Evolutionary conservation across 1,140 invertebrate species (phyloP).

Genomic region (Psilanteris sp.): DNA sequence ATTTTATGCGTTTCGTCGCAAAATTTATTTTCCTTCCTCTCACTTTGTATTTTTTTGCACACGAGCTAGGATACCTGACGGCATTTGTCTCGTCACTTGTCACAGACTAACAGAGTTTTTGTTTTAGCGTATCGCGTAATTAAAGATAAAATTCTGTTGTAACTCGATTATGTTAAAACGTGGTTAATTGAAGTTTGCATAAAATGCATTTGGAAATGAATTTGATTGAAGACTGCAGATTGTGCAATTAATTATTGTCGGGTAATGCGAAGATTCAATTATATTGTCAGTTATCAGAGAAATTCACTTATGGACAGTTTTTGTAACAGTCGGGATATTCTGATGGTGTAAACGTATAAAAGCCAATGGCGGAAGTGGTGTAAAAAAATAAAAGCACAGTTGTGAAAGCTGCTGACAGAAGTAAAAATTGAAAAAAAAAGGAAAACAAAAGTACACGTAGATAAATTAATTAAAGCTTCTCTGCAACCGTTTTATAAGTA

Average conservation of each 20-base stretch:
- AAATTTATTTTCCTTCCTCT: constrained; percentile 34
- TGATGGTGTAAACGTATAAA: constrained; percentile 9
- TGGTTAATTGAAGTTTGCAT: constrained; percentile 53
- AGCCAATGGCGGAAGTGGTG: constrained; percentile 1
- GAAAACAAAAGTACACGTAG: constrained; percentile 23
- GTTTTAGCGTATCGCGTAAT: constrained; percentile 46
- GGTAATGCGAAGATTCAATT: constrained; percentile 37
- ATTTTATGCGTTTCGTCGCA: constrained; percentile 32
- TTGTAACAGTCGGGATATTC: constrained; percentile 2
- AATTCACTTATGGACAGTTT: constrained; percentile 20
- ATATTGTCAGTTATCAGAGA: constrained; percentile 38
- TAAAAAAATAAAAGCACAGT: constrained; percentile 38
- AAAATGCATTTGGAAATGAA: constrained; percentile 25
- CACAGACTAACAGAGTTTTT: constrained; percentile 40
- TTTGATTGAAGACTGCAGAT: constrained; percentile 49
- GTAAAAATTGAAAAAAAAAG: constrained; percentile 41
- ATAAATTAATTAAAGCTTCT: constrained; percentile 13
- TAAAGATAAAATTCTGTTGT: constrained; percentile 57
- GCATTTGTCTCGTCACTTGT: constrained; percentile 43
- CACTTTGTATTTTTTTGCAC: constrained; percentile 1
- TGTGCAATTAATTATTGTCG: constrained; percentile 36
- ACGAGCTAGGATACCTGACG: constrained; percentile 10
- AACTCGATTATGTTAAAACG: constrained; percentile 52
- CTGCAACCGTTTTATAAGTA: no score
- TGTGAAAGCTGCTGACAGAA: constrained; percentile 15